A percentile compares a stretch with the other conserved stretches of the same genome.
These are phyloP conservation scores for Argyresthia goedartella DNA, from an alignment of 2,888 invertebrate species.

Conservation along the genomic window DNA sequence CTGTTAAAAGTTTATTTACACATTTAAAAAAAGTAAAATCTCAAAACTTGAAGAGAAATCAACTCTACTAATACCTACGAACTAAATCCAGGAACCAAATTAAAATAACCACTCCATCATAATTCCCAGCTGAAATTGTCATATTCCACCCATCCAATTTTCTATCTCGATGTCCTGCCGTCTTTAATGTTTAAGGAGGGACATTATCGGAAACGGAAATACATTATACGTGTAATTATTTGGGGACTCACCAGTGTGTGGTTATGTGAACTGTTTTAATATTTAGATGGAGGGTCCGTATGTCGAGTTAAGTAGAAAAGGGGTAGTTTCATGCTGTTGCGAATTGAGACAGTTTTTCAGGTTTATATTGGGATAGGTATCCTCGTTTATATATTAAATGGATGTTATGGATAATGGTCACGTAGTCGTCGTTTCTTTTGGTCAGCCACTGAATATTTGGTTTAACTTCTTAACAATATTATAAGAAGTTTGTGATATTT, in stretches of 20 bases:
- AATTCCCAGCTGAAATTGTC: no score
- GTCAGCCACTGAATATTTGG: no score
- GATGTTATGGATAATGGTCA: no score
- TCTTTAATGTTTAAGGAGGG: constrained; percentile 41
- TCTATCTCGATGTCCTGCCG: constrained; percentile 11
- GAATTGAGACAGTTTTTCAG: background rate
- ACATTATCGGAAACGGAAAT: constrained; percentile 31
- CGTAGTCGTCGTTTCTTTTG: no score
- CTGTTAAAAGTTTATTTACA: no score
- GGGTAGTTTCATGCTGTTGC: background rate
- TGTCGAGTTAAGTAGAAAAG: constrained; percentile 11
- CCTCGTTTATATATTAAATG: background rate
- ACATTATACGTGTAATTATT: constrained; percentile 30
- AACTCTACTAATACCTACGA: no score
- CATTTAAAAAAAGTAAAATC: no score
- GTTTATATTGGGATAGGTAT: background rate
- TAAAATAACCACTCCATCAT: no score
- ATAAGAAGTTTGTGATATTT: no score
- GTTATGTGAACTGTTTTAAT: constrained; percentile 29
- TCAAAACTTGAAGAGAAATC: no score
- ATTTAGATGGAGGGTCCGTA: constrained; percentile 21
- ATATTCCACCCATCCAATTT: background rate
- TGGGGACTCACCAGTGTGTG: constrained; percentile 25
- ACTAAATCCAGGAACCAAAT: no score
- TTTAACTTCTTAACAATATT: no score